phyloP scores from a whole-genome alignment of 2,113 vertebrate species.

The Vombatus ursinus region DNA sequence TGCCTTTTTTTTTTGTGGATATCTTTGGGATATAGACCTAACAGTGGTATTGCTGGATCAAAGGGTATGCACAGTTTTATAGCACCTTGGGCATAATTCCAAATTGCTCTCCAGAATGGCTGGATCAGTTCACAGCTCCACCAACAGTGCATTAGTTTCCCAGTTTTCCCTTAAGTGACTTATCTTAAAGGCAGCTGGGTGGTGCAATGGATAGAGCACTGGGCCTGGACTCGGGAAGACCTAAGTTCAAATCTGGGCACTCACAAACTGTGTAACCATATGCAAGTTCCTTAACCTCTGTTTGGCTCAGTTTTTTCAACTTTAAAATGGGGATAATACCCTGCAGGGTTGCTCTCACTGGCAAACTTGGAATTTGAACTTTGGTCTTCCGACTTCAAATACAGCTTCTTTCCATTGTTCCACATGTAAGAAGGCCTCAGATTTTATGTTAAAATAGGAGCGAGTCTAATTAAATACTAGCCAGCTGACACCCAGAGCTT shows the following conservation, averaged over 20 bases:
- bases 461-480: neutral
- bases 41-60: too few species aligned
- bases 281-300: neutral
- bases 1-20: too few species aligned
- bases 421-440: neutral
- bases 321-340: neutral
- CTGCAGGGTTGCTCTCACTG: neutral
- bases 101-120: too few species aligned
- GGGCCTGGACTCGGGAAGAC: neutral
- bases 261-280: neutral
- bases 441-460: neutral
- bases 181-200: neutral
- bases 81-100: too few species aligned
- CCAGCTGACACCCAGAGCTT: neutral
- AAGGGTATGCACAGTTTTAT: too few species aligned
- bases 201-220: neutral
- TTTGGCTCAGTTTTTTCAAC: slow-evolving; percentile 19
- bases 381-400: too few species aligned
- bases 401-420: neutral
- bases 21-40: too few species aligned
- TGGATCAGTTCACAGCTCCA: too few species aligned
- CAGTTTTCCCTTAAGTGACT: neutral
- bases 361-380: neutral
- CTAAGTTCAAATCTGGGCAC: neutral
- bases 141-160: too few species aligned